These are phyloP conservation scores for Cyprinodon tularosa DNA, from an alignment of 2,113 vertebrate genomes.

Conservation along the genomic window DNA sequence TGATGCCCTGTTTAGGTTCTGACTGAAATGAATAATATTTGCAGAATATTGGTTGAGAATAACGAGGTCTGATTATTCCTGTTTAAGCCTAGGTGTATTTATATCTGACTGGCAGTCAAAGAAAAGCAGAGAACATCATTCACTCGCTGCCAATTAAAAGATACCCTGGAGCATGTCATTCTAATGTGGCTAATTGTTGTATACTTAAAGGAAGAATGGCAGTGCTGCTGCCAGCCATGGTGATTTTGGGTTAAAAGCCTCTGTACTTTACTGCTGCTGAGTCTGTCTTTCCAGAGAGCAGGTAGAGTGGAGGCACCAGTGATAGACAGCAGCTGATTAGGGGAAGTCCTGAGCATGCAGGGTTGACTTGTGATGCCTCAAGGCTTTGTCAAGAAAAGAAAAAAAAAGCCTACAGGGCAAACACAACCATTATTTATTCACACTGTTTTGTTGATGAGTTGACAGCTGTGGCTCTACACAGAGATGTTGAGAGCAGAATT, in stretches of 20 bases:
- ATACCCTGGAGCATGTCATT: constrained; percentile 68
- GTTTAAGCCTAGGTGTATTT: constrained; percentile 45
- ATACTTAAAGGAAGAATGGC: constrained; percentile 54
- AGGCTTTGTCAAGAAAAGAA: constrained; percentile 66
- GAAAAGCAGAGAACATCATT: constrained; percentile 48
- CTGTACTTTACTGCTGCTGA: constrained; percentile 34
- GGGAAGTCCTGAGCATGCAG: constrained; percentile 58
- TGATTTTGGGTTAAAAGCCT: constrained; percentile 25
- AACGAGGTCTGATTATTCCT: constrained; percentile 11
- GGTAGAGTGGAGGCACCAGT: constrained; percentile 32
- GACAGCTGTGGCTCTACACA: constrained; percentile 43
- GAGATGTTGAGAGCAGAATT: constrained; percentile 42
- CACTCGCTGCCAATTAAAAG: constrained; percentile 70
- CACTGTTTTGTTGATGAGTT: constrained; percentile 48
- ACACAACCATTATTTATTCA: constrained; percentile 62
- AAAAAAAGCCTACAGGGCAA: constrained; percentile 50
- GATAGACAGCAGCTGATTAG: constrained; percentile 76
- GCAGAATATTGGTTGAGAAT: not conserved
- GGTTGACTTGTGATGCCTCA: constrained; percentile 52
- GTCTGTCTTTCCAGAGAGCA: constrained; percentile 25
- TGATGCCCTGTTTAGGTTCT: not conserved
- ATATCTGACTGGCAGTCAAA: constrained; percentile 30
- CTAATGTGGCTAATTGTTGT: constrained; percentile 62
- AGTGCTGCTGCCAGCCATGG: constrained; percentile 8
- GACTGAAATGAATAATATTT: constrained; percentile 19